Evolutionary conservation across 2,888 invertebrate species (phyloP).

Genomic region (Cryptops parisi): DNA sequence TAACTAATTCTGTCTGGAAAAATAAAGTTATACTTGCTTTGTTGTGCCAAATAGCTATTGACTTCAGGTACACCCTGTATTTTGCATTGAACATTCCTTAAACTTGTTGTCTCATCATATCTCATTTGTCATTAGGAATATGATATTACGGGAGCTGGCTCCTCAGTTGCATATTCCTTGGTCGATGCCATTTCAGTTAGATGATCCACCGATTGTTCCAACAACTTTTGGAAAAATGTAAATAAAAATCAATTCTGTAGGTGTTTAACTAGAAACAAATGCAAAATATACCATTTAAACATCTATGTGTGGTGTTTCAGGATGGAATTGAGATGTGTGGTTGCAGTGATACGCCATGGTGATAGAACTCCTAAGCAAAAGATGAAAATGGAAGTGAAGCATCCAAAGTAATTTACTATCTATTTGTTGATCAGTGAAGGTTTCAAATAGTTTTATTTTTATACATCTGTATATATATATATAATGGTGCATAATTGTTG

Average conservation of each 20-base stretch:
- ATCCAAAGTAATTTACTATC: conserved; percentile 54
- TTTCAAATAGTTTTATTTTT: neutral
- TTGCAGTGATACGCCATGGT: conserved; percentile 93
- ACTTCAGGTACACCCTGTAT: neutral
- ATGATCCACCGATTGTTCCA: conserved; percentile 97
- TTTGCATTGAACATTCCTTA: conserved; percentile 3
- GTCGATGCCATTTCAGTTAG: conserved; percentile 91
- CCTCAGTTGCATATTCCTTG: conserved; percentile 93
- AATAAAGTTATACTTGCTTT: too few species aligned
- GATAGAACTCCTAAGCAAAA: conserved; percentile 99
- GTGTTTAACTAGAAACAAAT: neutral
- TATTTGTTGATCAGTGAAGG: neutral
- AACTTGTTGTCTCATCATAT: too few species aligned
- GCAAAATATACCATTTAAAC: neutral
- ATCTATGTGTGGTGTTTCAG: conserved; percentile 27
- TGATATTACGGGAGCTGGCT: conserved; percentile 87
- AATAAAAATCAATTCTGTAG: conserved; percentile 14
- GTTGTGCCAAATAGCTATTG: too few species aligned
- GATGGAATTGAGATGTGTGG: conserved; percentile 83
- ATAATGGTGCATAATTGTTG: too few species aligned
- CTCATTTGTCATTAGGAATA: conserved; percentile 57
- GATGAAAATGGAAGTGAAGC: conserved; percentile 98
- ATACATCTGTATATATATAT: too few species aligned
- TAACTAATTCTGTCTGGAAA: too few species aligned
- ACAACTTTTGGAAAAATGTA: conserved; percentile 97